phyloP scores from a whole-genome alignment of 2,113 vertebrate genomes.

The Monarcha castaneiventris region DNA sequence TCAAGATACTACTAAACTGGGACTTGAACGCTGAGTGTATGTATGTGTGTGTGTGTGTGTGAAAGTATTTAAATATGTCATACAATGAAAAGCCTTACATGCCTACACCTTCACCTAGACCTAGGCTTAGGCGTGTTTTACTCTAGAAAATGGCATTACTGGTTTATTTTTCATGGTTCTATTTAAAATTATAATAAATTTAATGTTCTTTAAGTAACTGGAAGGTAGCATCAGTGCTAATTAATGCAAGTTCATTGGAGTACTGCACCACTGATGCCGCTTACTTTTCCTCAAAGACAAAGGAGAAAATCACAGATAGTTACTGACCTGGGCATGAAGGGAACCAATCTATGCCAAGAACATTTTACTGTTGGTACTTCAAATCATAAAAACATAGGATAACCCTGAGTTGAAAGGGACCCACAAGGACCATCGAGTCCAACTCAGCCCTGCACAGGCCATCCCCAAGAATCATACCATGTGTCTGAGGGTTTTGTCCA shows the following conservation, averaged over 20 bases:
- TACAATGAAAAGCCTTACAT: background rate
- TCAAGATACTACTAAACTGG: background rate
- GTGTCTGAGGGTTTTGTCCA: background rate
- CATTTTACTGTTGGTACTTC: background rate
- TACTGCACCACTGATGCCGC: background rate
- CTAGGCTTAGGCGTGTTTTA: background rate
- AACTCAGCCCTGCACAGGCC: background rate
- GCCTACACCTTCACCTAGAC: background rate
- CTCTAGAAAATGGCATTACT: background rate
- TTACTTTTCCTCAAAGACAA: background rate
- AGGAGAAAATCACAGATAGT: background rate
- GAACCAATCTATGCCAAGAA: background rate
- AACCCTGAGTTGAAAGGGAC: background rate
- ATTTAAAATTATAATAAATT: background rate
- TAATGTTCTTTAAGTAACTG: background rate
- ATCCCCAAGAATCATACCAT: background rate
- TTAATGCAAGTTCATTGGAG: background rate
- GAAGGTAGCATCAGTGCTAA: background rate
- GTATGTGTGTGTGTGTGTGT: background rate
- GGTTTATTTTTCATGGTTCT: background rate
- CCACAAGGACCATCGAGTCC: rapidly evolving
- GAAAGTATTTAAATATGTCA: background rate
- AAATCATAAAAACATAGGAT: background rate
- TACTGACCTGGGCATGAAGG: background rate
- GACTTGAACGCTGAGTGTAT: rapidly evolving